A percentile compares a stretch with the other conserved stretches of the same genome.
phyloP scores from a whole-genome alignment of 1,140 invertebrate species.

The Lethrus apterus region DNA sequence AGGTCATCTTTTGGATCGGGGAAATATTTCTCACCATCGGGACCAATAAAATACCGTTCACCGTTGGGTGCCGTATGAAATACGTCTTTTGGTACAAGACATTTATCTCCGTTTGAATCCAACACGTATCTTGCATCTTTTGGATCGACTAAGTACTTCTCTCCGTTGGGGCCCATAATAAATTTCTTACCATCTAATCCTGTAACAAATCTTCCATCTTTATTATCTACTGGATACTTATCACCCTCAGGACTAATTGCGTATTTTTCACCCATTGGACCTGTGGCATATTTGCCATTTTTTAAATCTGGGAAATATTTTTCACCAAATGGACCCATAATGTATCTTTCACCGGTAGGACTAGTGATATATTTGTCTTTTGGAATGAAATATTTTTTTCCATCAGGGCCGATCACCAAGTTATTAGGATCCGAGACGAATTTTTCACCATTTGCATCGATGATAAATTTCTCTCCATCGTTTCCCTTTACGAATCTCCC shows the following conservation, averaged over 20 bases:
- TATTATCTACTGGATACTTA: neutral
- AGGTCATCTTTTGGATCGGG: conserved; percentile 8
- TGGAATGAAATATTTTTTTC: conserved; percentile 7
- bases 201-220: conserved; percentile 8
- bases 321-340: conserved; percentile 2
- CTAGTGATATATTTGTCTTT: conserved; percentile 7
- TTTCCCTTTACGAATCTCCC: neutral
- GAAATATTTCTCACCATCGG: conserved; percentile 6
- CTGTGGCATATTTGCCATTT: conserved; percentile 3
- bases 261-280: conserved; percentile 2
- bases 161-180: neutral
- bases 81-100: conserved; percentile 8
- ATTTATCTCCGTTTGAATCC: conserved; percentile 8
- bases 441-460: conserved; percentile 4
- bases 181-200: neutral
- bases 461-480: conserved; percentile 1
- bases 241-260: conserved; percentile 5
- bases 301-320: conserved; percentile 9
- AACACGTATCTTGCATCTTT: neutral
- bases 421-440: too few species aligned
- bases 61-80: neutral
- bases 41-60: conserved; percentile 4
- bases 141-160: conserved; percentile 6
- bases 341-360: conserved; percentile 3
- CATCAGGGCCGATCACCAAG: conserved; percentile 3